phyloP scores from a whole-genome alignment of 1,140 invertebrate genomes.

The Sitobion miscanthi region DNA sequence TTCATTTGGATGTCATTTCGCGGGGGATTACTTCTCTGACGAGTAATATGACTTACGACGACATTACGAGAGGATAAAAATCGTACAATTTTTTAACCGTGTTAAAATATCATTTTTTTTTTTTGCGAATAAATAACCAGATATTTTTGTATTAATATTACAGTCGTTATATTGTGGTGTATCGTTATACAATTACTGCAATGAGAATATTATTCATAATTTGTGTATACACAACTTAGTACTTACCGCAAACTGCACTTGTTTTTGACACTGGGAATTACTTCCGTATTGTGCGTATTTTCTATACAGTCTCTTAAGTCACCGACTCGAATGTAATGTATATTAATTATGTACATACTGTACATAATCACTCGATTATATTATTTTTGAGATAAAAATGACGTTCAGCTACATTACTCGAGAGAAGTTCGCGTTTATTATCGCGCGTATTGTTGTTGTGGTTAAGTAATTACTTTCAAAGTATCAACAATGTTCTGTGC shows the following conservation, averaged over 20 bases:
- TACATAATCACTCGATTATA: background rate
- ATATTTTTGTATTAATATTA: background rate
- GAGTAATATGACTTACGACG: background rate
- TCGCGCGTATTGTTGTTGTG: background rate
- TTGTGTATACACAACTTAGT: background rate
- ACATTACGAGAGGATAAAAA: background rate
- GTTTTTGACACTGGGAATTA: background rate
- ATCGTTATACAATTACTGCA: background rate
- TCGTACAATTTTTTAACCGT: background rate
- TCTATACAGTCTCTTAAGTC: background rate
- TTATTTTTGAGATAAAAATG: background rate
- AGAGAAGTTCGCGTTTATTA: background rate
- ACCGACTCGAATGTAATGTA: background rate
- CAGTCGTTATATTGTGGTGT: background rate
- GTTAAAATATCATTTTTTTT: background rate
- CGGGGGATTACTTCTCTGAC: background rate
- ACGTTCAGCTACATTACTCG: background rate
- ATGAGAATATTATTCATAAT: background rate
- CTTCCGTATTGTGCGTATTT: background rate
- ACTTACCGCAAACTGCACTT: background rate
- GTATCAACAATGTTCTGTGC: background rate
- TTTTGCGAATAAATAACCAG: background rate
- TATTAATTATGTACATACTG: background rate
- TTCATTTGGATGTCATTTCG: background rate
- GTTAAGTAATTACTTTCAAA: background rate